Base-by-base conservation (phyloP, 2,797 vertebrate genomes). In the Acanthurus lineatus region DNA sequence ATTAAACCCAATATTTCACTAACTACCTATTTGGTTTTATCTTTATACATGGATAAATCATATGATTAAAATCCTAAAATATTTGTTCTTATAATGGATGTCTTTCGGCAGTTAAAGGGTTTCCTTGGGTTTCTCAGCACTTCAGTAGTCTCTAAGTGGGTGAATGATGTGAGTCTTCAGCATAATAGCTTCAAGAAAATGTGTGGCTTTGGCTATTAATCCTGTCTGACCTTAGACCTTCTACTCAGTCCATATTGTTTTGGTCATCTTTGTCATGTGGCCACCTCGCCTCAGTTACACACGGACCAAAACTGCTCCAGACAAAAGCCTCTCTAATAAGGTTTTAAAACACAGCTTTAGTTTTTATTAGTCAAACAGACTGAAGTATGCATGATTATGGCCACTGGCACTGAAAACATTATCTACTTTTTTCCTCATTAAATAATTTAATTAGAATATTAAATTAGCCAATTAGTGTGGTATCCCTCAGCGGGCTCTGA, bases 181-280 rank as follows among this genome's bases (percentile, higher is more conserved):
- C 25, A 82, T 76, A 85, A 88, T 81, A 73, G 77, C 53, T 75
- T 79, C 68, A 76, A 76, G 72, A 60, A 53, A 67, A 60, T 76
- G 81, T 73, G 71, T 65, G 60, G 65, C 58, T 77, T 62, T 76
- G 58, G 68, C 79, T 66, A 54, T 60, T 63, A 79, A 73, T 77
- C 45, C 49, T 19, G 20, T 48, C 22, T 82, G 66, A 45, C 51
- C 63, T 81, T 52, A 32, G 59, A 67, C 16, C 19, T 74, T 45
- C 75, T 2, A 1, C 38, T 45, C 16, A 25, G 48, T 57, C 51
- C 54, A 80, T 44, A 63, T 69, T 70, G 40, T 77, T 44, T 56
- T 53, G 35, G 70, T 67, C 16, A 28, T 45, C n/a, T 32, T 57
- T 65, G 70, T 80, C 72, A 74, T 62, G 75, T 44, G 62, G 78